A percentile compares a stretch with the other conserved stretches of the same genome.
Evolutionary conservation across 2,888 invertebrate species (phyloP).

Genomic region (Pollenia amentaria): DNA sequence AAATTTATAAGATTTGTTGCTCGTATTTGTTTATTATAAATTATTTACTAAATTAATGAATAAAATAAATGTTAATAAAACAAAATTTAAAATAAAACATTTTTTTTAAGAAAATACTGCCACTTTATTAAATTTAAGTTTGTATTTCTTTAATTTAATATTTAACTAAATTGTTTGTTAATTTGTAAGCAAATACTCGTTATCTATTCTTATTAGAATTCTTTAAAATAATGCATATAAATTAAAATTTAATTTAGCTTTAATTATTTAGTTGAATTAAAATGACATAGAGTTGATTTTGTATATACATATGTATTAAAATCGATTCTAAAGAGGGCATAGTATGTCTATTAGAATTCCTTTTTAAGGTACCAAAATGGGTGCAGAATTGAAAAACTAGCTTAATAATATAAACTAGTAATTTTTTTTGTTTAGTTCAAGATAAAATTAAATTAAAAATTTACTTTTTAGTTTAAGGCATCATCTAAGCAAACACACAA

Average conservation of each 20-base stretch:
- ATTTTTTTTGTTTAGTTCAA: too few relatives aligned
- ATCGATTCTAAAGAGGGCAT: neutral
- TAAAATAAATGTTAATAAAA: conserved; percentile 28
- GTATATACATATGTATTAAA: conserved; percentile 14
- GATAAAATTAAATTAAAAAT: too few relatives aligned
- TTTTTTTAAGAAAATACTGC: conserved; percentile 60
- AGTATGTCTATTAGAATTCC: neutral
- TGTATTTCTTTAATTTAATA: conserved; percentile 36
- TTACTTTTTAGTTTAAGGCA: too few relatives aligned
- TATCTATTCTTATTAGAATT: conserved; percentile 23
- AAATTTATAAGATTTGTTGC: conserved; percentile 67
- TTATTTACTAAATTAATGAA: conserved; percentile 14
- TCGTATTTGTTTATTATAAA: conserved; percentile 39
- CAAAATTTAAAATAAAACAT: conserved; percentile 10
- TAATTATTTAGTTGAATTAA: conserved; percentile 55
- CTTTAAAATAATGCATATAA: neutral
- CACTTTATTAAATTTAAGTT: conserved; percentile 68
- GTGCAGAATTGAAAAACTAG: too few relatives aligned
- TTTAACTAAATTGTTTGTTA: conserved; percentile 44
- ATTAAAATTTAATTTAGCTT: conserved; percentile 26
- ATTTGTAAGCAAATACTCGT: conserved; percentile 53
- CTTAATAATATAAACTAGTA: too few relatives aligned
- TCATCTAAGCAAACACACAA: too few relatives aligned
- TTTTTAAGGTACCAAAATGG: too few relatives aligned
- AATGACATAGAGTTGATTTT: conserved; percentile 15